Evolutionary conservation across 2,797 vertebrate genomes (phyloP).

Genomic region (Helostoma temminkii): DNA sequence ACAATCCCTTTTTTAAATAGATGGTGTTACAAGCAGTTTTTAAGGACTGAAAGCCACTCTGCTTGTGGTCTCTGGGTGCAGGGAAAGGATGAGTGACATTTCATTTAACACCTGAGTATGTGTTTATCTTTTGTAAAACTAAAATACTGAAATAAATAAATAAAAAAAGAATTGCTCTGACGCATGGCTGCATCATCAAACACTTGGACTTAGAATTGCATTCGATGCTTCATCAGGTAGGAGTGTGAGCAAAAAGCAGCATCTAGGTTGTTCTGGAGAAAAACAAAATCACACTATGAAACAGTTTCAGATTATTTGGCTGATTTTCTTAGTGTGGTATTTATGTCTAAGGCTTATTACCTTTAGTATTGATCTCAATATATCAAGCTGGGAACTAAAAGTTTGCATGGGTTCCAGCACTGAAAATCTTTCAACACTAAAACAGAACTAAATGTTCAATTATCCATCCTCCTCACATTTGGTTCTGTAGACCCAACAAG

Average conservation of each 20-base stretch:
- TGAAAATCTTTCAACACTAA: constrained; percentile 3
- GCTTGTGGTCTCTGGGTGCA: too few species aligned
- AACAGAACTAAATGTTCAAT: constrained; percentile 13
- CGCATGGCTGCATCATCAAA: constrained; percentile 33
- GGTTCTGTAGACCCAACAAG: constrained; percentile 61
- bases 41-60: too few species aligned
- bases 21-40: too few species aligned
- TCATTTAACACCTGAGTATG: not conserved
- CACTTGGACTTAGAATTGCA: constrained; percentile 15
- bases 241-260: constrained; percentile 28
- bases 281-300: constrained; percentile 1
- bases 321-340: not conserved
- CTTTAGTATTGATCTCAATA: constrained; percentile 26
- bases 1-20: too few species aligned
- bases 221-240: constrained; percentile 6
- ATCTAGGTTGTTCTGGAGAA: not conserved
- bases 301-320: constrained; percentile 10
- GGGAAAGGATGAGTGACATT: too few species aligned
- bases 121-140: not conserved
- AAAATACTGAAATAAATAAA: constrained; percentile 10
- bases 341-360: constrained; percentile 30
- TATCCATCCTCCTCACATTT: constrained; percentile 45
- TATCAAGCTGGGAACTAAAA: constrained; percentile 24
- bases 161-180: constrained; percentile 27
- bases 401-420: constrained; percentile 5